phyloP scores from a whole-genome alignment of 2,888 invertebrate species.

The Chymomyza fuscimana region DNA sequence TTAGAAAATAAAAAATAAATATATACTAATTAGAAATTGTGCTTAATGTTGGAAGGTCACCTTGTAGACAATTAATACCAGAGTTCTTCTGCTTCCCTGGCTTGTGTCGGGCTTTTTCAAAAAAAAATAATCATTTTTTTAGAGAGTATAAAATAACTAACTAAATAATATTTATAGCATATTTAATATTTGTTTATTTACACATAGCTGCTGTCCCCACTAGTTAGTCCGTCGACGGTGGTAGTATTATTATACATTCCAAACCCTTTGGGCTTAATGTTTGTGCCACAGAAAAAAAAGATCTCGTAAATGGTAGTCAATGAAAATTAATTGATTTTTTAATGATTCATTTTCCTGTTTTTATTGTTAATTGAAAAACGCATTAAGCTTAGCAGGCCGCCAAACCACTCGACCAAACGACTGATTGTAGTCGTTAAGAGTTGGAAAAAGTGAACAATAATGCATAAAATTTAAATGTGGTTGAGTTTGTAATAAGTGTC shows the following conservation, averaged over 20 bases:
- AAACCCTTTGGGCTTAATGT: background rate
- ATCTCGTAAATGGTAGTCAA: conserved; percentile 17
- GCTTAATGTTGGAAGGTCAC: too few species aligned
- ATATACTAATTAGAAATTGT: too few species aligned
- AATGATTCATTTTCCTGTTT: conserved; percentile 50
- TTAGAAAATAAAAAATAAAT: too few species aligned
- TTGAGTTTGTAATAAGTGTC: too few species aligned
- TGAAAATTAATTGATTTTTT: conserved; percentile 63
- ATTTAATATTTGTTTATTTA: background rate
- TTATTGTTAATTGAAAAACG: conserved; percentile 41
- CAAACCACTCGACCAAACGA: background rate
- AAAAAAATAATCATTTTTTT: background rate
- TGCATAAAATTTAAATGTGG: background rate
- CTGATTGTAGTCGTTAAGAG: background rate
- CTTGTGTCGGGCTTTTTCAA: too few species aligned
- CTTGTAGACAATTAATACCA: too few species aligned
- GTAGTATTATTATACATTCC: background rate
- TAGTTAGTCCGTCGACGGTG: background rate
- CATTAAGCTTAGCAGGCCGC: conserved; percentile 30
- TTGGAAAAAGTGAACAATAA: background rate
- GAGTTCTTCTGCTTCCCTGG: too few species aligned
- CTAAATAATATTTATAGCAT: background rate
- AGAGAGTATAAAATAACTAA: background rate
- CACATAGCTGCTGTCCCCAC: background rate
- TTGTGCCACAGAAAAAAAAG: background rate